phyloP scores from a whole-genome alignment of 2,113 vertebrate genomes.

The Oncorhynchus clarkii region DNA sequence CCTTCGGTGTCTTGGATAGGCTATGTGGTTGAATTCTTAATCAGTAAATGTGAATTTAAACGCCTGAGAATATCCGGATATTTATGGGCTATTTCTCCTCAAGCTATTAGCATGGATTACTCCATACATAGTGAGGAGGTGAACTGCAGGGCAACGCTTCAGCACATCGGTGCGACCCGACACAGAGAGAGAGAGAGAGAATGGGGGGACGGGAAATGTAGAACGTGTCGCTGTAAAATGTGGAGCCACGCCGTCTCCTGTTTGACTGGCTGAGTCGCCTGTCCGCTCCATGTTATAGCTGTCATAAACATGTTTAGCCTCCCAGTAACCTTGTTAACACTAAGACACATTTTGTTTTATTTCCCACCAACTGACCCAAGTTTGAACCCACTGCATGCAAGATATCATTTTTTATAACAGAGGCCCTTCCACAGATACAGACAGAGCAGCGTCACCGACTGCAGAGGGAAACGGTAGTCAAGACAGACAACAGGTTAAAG shows the following conservation, averaged over 20 bases:
- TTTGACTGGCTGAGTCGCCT: conserved; percentile 38
- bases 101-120: too few species aligned
- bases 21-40: too few species aligned
- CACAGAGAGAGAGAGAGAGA: too few species aligned
- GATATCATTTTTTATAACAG: conserved; percentile 68
- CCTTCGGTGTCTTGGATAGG: too few species aligned
- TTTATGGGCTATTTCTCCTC: too few species aligned
- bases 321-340: conserved; percentile 69
- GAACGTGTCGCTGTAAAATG: conserved; percentile 53
- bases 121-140: too few species aligned
- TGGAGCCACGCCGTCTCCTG: conserved; percentile 61
- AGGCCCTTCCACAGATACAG: not conserved
- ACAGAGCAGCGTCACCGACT: not conserved
- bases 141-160: too few species aligned
- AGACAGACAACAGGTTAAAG: conserved; percentile 63
- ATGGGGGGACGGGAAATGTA: conserved; percentile 30
- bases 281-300: conserved; percentile 50
- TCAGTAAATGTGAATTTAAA: too few species aligned
- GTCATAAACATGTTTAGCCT: conserved; percentile 59
- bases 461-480: conserved; percentile 15
- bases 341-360: conserved; percentile 43
- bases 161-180: too few species aligned
- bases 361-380: conserved; percentile 74
- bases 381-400: conserved; percentile 77
- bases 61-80: too few species aligned